These are phyloP conservation scores for Zoroaster sp. DNA, from an alignment of 53 echinoderm and acorn worm species.

Conservation along the genomic window DNA sequence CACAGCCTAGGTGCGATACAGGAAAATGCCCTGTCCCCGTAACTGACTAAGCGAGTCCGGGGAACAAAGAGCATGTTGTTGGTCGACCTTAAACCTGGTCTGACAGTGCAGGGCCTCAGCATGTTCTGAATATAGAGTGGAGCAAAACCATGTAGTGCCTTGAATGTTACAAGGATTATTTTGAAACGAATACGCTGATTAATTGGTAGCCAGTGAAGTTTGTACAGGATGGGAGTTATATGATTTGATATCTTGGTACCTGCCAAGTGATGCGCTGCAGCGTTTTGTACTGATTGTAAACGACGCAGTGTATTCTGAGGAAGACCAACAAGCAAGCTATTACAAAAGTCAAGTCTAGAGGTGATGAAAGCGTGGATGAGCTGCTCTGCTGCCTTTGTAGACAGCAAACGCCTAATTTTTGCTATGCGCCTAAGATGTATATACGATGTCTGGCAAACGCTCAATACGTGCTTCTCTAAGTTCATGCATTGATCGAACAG, in stretches of 20 bases:
- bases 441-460: not conserved
- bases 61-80: not conserved
- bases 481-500: conserved; percentile 14
- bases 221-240: too few species aligned
- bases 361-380: conserved; percentile 9
- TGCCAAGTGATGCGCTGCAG: too few species aligned
- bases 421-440: too few species aligned
- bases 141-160: not conserved
- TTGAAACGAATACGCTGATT: not conserved
- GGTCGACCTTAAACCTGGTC: not conserved
- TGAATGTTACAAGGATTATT: not conserved
- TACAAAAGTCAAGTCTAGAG: conserved; percentile 44
- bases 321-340: conserved; percentile 20
- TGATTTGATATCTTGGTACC: too few species aligned
- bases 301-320: not conserved
- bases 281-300: not conserved
- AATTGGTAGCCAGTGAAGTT: too few species aligned
- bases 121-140: not conserved
- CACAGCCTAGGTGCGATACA: not conserved
- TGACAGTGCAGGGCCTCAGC: not conserved
- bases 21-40: not conserved
- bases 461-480: not conserved
- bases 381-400: not conserved
- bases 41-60: not conserved
- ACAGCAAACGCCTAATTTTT: too few species aligned